These are phyloP conservation scores for Hypomecis atomaria DNA, from an alignment of 2,888 invertebrate genomes.

Conservation along the genomic window DNA sequence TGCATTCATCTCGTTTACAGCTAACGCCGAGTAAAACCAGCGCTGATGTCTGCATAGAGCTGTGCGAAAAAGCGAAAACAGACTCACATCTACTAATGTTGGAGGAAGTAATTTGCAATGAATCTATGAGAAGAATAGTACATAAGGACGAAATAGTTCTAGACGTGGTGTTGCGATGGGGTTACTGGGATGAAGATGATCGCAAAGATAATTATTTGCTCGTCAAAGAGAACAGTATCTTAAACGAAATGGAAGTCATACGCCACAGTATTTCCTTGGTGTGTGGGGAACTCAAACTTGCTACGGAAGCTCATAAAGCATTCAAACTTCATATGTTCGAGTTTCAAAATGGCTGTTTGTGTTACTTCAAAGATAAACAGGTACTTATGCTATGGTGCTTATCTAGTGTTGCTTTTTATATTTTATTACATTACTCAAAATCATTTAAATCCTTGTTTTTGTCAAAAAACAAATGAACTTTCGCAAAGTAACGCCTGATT, in stretches of 20 bases:
- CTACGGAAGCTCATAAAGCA: conserved; percentile 89
- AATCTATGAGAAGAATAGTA: conserved; percentile 89
- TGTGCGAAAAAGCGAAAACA: conserved; percentile 86
- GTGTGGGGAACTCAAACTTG: conserved; percentile 91
- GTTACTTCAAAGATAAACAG: conserved; percentile 91
- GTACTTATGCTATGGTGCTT: conserved; percentile 46
- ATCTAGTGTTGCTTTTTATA: too few relatives aligned
- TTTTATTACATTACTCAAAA: too few relatives aligned
- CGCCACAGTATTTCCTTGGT: conserved; percentile 86
- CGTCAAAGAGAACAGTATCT: conserved; percentile 82
- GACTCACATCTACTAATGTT: conserved; percentile 89
- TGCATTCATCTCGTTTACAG: conserved; percentile 63
- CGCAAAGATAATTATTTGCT: conserved; percentile 92
- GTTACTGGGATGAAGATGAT: conserved; percentile 95
- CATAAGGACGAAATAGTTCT: conserved; percentile 90
- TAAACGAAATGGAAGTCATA: conserved; percentile 77
- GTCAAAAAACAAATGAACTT: too few relatives aligned
- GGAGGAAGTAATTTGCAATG: conserved; percentile 92
- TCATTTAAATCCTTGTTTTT: too few relatives aligned
- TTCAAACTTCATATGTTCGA: conserved; percentile 92
- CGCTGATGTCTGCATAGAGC: conserved; percentile 89
- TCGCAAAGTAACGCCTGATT: too few relatives aligned
- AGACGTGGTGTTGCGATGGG: conserved; percentile 91
- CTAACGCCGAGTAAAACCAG: conserved; percentile 91
- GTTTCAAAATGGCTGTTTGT: conserved; percentile 90